These are phyloP conservation scores for Enteromius viviparus DNA, from an alignment of 2,797 vertebrate genomes.

Conservation along the genomic window DNA sequence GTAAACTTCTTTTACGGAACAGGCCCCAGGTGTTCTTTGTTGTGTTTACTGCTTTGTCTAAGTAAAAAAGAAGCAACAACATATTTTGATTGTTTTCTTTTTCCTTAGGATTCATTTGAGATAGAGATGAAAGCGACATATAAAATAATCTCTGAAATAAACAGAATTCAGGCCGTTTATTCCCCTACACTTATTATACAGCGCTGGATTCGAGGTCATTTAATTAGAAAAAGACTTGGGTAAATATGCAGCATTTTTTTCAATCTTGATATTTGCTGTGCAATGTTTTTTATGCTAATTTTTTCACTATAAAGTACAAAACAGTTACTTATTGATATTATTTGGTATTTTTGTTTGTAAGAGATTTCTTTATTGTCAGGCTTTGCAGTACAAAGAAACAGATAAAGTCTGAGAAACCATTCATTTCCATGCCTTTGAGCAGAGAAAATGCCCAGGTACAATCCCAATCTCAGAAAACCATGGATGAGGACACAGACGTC, in stretches of 20 bases:
- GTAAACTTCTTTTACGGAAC: no score
- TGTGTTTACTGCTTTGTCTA: background rate
- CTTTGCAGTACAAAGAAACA: slow-evolving; percentile 28
- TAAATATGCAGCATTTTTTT: slow-evolving; percentile 55
- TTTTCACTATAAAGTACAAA: background rate
- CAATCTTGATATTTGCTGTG: background rate
- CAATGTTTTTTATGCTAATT: background rate
- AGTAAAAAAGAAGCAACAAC: background rate
- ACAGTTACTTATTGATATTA: background rate
- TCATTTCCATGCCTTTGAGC: background rate
- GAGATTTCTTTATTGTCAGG: slow-evolving; percentile 13
- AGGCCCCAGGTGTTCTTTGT: slow-evolving; percentile 32
- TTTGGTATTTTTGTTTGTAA: background rate
- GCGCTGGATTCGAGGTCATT: slow-evolving; percentile 76
- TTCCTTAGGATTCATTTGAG: slow-evolving; percentile 65
- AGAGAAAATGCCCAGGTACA: slow-evolving; percentile 1
- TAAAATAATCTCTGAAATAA: slow-evolving; percentile 71
- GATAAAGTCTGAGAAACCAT: background rate
- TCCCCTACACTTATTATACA: slow-evolving; percentile 79
- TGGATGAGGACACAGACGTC: background rate
- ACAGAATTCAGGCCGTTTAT: slow-evolving; percentile 71
- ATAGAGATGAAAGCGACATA: slow-evolving; percentile 68
- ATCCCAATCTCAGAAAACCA: slow-evolving; percentile 5
- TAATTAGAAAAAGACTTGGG: slow-evolving; percentile 72
- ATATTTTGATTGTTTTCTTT: slow-evolving; percentile 18